phyloP scores from a whole-genome alignment of 2,113 vertebrate species.

The Bufo gargarizans region DNA sequence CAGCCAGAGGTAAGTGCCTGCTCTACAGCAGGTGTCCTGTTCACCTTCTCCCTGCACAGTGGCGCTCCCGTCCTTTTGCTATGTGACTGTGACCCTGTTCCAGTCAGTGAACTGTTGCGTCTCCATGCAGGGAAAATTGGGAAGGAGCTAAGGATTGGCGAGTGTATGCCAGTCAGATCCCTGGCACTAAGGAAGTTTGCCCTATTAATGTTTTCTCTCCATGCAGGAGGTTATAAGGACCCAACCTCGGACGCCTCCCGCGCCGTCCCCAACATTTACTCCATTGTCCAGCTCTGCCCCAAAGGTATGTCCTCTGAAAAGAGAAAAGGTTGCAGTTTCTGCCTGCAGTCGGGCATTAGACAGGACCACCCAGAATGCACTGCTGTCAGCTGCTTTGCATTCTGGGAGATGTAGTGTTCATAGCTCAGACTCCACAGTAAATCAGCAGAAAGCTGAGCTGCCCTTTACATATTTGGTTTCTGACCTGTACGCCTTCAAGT shows the following conservation, averaged over 20 bases:
- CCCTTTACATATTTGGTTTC: background rate
- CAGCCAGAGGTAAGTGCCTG: conserved; percentile 78
- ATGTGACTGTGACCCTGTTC: no score
- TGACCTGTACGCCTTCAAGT: background rate
- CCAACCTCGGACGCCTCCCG: conserved; percentile 70
- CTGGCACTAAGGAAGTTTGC: background rate
- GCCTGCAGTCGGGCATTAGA: background rate
- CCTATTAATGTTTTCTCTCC: conserved; percentile 59
- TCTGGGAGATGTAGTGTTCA: background rate
- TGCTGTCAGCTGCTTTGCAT: background rate
- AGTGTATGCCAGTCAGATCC: no score
- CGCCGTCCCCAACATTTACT: conserved; percentile 78
- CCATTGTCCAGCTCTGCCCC: conserved; percentile 80
- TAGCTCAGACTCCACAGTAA: no score
- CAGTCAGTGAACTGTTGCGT: no score
- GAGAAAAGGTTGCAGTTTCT: background rate
- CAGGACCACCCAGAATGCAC: background rate
- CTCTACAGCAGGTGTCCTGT: background rate
- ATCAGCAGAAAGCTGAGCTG: background rate
- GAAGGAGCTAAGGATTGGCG: no score
- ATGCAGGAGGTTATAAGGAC: conserved; percentile 81
- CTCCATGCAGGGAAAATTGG: no score
- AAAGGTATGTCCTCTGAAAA: conserved; percentile 79
- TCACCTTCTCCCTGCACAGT: no score
- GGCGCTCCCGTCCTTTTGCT: no score